These are phyloP conservation scores for Calephelis perditalis DNA, from an alignment of 2,888 invertebrate species.

Conservation along the genomic window DNA sequence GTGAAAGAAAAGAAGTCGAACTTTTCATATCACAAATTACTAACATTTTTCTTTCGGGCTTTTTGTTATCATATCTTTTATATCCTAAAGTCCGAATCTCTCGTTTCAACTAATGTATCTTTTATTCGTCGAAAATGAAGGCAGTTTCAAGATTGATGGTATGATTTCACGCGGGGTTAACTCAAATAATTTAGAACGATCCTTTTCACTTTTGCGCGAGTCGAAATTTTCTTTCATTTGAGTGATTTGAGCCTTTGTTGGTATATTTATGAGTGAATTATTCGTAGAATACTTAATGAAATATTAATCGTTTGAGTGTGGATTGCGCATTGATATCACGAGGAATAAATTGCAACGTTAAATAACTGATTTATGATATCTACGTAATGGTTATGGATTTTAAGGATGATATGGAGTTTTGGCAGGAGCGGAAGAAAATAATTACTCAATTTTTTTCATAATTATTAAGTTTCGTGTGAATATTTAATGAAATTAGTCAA, in stretches of 20 bases:
- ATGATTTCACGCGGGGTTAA: constrained; percentile 56
- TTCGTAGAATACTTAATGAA: neutral
- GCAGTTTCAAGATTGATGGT: constrained; percentile 50
- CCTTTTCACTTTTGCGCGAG: constrained; percentile 35
- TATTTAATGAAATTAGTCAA: too few species aligned
- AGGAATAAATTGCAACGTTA: too few species aligned
- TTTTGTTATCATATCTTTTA: constrained; percentile 21
- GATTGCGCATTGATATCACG: too few species aligned
- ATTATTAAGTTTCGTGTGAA: too few species aligned
- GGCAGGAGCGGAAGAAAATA: too few species aligned
- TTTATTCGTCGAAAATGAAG: constrained; percentile 29
- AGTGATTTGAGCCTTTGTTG: constrained; percentile 7
- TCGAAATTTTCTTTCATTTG: constrained; percentile 16
- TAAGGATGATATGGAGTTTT: too few species aligned
- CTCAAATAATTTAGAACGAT: constrained; percentile 52
- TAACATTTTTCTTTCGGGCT: constrained; percentile 18
- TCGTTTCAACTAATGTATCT: constrained; percentile 33
- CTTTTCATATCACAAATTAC: constrained; percentile 15
- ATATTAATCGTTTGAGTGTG: neutral
- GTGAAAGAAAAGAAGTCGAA: constrained; percentile 17
- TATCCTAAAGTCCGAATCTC: constrained; percentile 23
- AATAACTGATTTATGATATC: too few species aligned
- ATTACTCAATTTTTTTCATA: too few species aligned
- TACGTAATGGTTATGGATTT: too few species aligned
- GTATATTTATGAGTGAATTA: constrained; percentile 4